Evolutionary conservation across 2,888 invertebrate species (phyloP).

Genomic region (Polyploca ridens): DNA sequence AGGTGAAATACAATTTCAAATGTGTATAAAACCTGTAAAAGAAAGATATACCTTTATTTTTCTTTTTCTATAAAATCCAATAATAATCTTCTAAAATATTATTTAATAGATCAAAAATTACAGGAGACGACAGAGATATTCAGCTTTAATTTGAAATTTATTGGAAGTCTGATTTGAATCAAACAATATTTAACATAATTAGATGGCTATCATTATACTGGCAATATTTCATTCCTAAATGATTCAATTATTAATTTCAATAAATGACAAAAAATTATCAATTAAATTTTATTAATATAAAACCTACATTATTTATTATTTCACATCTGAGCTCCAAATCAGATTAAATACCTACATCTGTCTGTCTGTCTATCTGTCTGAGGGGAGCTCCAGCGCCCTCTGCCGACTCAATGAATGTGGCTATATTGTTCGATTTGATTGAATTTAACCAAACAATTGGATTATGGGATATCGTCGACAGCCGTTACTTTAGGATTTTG

Average conservation of each 20-base stretch:
- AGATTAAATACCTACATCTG: conserved; percentile 51
- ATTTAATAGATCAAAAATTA: too few species aligned
- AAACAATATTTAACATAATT: too few species aligned
- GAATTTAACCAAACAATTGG: conserved; percentile 43
- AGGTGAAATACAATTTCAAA: background rate
- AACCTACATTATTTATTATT: conserved; percentile 22
- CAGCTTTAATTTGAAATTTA: too few species aligned
- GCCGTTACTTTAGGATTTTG: conserved; percentile 9
- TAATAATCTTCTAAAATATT: too few species aligned
- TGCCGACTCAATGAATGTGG: conserved; percentile 43
- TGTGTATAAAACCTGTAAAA: too few species aligned
- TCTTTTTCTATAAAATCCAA: too few species aligned
- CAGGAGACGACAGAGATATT: too few species aligned
- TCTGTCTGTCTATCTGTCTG: conserved; percentile 27
- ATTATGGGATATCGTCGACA: conserved; percentile 24
- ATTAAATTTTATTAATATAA: background rate
- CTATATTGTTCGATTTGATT: conserved; percentile 52
- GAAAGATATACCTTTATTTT: too few species aligned
- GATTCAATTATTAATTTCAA: too few species aligned
- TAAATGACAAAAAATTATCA: conserved; percentile 33
- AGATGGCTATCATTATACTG: too few species aligned
- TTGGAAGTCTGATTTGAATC: too few species aligned
- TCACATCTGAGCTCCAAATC: conserved; percentile 51
- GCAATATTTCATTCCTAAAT: too few species aligned
- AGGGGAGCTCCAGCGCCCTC: conserved; percentile 28